phyloP scores from a whole-genome alignment of 2,797 vertebrate genomes.

The Merluccius polli region DNA sequence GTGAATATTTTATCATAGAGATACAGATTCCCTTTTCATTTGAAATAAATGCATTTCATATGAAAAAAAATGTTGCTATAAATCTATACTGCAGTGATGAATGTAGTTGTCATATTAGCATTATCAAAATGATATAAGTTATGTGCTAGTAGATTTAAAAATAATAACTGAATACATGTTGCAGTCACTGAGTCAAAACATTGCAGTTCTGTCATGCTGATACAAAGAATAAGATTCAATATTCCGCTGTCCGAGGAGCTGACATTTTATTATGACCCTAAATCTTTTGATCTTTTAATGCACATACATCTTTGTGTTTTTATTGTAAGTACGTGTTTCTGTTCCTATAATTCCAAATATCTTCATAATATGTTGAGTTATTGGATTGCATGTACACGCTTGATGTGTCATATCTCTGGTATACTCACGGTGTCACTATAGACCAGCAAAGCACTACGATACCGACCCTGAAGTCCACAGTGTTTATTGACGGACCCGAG shows the following conservation, averaged over 20 bases:
- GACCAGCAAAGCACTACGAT: not conserved
- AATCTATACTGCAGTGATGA: not conserved
- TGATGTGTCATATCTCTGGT: conserved; percentile 5
- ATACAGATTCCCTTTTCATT: too few relatives aligned
- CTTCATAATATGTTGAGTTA: not conserved
- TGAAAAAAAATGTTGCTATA: too few relatives aligned
- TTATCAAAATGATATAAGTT: not conserved
- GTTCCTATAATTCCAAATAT: not conserved
- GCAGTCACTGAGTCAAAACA: not conserved
- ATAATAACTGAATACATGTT: not conserved
- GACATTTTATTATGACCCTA: not conserved
- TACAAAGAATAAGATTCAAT: not conserved
- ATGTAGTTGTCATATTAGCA: not conserved
- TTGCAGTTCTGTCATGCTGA: not conserved
- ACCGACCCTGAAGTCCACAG: too few relatives aligned
- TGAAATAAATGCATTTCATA: too few relatives aligned
- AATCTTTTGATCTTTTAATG: not conserved
- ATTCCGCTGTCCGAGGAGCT: not conserved
- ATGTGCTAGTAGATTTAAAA: not conserved
- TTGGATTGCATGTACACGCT: not conserved
- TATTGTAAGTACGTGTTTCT: not conserved
- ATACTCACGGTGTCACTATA: conserved; percentile 49
- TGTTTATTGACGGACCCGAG: too few relatives aligned
- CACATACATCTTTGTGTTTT: not conserved
- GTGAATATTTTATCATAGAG: too few relatives aligned